A percentile compares a stretch with the other conserved stretches of the same genome.
phyloP scores from a whole-genome alignment of 2,888 invertebrate species.

The Zele albiditarsus region DNA sequence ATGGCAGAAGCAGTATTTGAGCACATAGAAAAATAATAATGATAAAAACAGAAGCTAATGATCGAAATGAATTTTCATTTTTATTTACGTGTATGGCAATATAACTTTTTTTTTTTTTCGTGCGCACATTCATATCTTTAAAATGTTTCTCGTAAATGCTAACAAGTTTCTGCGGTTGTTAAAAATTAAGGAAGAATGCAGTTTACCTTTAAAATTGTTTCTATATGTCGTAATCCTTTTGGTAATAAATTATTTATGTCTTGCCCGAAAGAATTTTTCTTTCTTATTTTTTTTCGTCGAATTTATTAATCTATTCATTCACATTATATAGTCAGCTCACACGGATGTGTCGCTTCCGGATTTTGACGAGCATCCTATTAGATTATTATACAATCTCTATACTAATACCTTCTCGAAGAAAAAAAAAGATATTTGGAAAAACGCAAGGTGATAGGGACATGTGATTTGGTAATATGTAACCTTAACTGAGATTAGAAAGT shows the following conservation, averaged over 20 bases:
- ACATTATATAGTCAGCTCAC: constrained; percentile 73
- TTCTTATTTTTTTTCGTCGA: background rate
- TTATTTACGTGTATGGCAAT: background rate
- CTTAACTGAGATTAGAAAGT: background rate
- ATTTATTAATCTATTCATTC: constrained; percentile 15
- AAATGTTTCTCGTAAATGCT: background rate
- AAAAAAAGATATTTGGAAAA: constrained; percentile 71
- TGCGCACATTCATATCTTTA: background rate
- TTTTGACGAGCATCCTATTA: constrained; percentile 75
- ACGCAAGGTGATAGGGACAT: constrained; percentile 60
- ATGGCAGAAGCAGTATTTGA: constrained; percentile 31
- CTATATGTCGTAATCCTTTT: background rate
- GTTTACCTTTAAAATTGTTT: constrained; percentile 1
- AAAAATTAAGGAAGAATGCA: background rate
- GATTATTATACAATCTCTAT: constrained; percentile 69
- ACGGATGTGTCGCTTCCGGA: constrained; percentile 77
- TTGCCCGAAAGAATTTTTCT: background rate
- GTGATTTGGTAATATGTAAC: background rate
- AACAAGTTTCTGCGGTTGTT: background rate
- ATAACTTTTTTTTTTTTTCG: background rate
- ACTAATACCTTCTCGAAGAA: constrained; percentile 58
- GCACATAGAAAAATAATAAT: background rate
- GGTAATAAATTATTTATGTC: constrained; percentile 1
- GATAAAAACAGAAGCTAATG: background rate
- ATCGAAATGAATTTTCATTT: background rate